Evolutionary conservation across 2,888 invertebrate species (phyloP).

Genomic region (Metellina segmentata): DNA sequence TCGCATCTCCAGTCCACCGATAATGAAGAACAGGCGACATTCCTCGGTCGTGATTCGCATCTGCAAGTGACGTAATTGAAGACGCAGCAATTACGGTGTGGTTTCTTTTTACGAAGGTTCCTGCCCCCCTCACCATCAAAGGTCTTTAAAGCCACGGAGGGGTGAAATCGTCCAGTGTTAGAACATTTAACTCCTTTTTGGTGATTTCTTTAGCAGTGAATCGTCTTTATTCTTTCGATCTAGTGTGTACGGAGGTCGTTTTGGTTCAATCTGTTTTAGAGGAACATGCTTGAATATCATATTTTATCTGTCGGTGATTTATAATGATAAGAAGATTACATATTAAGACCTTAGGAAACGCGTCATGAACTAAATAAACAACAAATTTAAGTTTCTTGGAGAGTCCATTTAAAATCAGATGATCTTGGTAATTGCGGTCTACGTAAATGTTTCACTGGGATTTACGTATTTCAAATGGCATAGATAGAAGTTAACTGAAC

Average conservation of each 20-base stretch:
- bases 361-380: too few relatives aligned
- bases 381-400: too few relatives aligned
- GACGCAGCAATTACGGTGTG: constrained; percentile 14
- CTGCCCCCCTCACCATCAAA: background rate
- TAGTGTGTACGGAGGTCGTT: too few relatives aligned
- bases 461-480: background rate
- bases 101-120: background rate
- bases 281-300: too few relatives aligned
- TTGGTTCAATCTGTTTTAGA: too few relatives aligned
- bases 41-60: constrained; percentile 15
- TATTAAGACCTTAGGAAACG: too few relatives aligned
- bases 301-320: too few relatives aligned
- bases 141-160: background rate
- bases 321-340: too few relatives aligned
- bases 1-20: background rate
- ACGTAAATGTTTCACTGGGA: background rate
- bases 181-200: background rate
- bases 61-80: constrained; percentile 30
- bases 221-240: too few relatives aligned
- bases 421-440: too few relatives aligned
- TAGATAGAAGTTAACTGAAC: background rate
- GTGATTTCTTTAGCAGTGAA: too few relatives aligned
- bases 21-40: constrained; percentile 9
- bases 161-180: background rate
- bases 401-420: too few relatives aligned